Conservation (phyloP, 30 jellyfish, hydroid and myxozoan genomes). For the Aurelia aurita region DNA sequence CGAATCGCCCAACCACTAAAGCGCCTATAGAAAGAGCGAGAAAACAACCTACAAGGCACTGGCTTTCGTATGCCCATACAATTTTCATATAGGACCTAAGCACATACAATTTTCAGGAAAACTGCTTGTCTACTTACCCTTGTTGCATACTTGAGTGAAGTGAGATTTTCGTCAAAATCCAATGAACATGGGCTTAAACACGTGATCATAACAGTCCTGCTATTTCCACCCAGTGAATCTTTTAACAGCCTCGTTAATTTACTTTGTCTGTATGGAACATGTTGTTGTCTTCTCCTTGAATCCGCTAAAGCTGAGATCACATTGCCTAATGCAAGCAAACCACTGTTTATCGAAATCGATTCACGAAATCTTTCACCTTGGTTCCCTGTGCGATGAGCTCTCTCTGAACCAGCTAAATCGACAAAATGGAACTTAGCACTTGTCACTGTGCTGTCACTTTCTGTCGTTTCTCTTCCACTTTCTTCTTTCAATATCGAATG, state of each 20-base stretch:
- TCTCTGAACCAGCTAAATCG: slow-evolving; percentile 99
- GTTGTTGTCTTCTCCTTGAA: slow-evolving; percentile 75
- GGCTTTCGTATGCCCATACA: too few relatives aligned
- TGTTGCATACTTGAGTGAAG: slow-evolving; percentile 83
- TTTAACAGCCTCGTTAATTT: slow-evolving; percentile 92
- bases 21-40: too few relatives aligned
- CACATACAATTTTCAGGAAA: too few relatives aligned
- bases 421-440: slow-evolving; percentile 85
- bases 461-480: neutral
- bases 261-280: slow-evolving; percentile 97
- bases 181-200: slow-evolving; percentile 87
- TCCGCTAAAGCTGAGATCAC: slow-evolving; percentile 96
- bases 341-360: slow-evolving; percentile 92
- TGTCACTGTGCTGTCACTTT: slow-evolving; percentile 44
- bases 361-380: slow-evolving; percentile 97
- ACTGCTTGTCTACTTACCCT: slow-evolving; percentile 63
- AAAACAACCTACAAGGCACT: too few relatives aligned
- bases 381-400: slow-evolving; percentile 95
- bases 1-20: too few relatives aligned
- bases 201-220: slow-evolving; percentile 89
- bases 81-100: too few relatives aligned
- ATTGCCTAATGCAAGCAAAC: slow-evolving; percentile 95
- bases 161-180: slow-evolving; percentile 88
- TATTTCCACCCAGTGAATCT: slow-evolving; percentile 98
- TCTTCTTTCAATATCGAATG: slow-evolving; percentile 23